phyloP scores from a whole-genome alignment of 1,140 invertebrate genomes.

The Formica exsecta region DNA sequence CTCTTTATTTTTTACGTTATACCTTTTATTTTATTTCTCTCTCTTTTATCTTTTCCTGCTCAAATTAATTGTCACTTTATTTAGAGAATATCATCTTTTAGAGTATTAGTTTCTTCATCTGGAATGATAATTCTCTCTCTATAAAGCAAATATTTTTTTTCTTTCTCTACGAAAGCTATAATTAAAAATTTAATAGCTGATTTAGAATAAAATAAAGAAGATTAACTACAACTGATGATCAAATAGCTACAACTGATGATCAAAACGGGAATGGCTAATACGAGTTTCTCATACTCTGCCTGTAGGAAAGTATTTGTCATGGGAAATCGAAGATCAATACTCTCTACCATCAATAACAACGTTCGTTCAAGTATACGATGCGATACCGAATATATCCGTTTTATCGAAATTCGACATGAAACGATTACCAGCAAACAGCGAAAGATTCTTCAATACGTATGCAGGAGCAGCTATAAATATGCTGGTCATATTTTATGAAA shows the following conservation, averaged over 20 bases:
- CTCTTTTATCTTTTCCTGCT: neutral
- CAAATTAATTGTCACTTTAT: neutral
- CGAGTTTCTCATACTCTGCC: slow-evolving; percentile 50
- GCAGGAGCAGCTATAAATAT: slow-evolving; percentile 66
- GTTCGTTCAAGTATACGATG: slow-evolving; percentile 13
- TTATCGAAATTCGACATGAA: slow-evolving; percentile 66
- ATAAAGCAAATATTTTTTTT: neutral
- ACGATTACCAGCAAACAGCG: slow-evolving; percentile 59
- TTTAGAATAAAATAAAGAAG: too few species aligned
- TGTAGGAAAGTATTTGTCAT: slow-evolving; percentile 52
- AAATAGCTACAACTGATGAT: neutral
- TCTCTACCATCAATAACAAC: slow-evolving; percentile 21
- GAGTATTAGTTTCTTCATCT: neutral
- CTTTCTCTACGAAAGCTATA: neutral
- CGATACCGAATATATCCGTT: slow-evolving; percentile 36
- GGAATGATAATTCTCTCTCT: neutral
- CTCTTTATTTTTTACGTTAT: neutral
- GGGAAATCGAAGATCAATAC: slow-evolving; percentile 51
- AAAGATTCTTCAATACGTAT: slow-evolving; percentile 72
- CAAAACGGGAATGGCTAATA: slow-evolving; percentile 7
- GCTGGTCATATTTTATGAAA: slow-evolving; percentile 63
- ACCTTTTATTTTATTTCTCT: neutral
- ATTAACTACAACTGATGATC: neutral
- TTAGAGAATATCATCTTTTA: too few species aligned
- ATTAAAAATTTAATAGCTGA: too few species aligned